Evolutionary conservation across 1,140 invertebrate species (phyloP).

Genomic region (Drosophila fuyamai): DNA sequence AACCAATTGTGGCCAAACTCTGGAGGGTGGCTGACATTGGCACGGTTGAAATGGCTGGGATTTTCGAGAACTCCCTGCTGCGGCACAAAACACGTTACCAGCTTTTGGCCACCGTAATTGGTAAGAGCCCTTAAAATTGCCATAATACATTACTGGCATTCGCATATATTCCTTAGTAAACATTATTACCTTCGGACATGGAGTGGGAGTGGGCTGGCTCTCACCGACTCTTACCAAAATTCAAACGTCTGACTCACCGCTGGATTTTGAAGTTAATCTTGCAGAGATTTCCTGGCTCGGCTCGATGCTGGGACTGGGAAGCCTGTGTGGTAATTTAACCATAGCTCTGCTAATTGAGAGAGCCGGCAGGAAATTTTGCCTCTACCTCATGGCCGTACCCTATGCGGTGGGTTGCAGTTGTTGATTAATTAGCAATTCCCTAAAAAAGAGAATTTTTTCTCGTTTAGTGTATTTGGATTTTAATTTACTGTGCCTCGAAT

Average conservation of each 20-base stretch:
- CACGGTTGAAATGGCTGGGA: conserved; percentile 24
- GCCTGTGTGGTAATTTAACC: conserved; percentile 69
- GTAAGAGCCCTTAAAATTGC: conserved; percentile 21
- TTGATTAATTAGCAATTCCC: background rate
- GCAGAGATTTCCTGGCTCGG: conserved; percentile 82
- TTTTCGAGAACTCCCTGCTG: conserved; percentile 42
- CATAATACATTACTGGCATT: no score
- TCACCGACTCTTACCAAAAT: conserved; percentile 80
- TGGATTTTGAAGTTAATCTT: conserved; percentile 64
- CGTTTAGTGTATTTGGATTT: conserved; percentile 70
- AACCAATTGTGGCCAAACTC: conserved; percentile 26
- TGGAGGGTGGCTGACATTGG: background rate
- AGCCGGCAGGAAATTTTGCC: conserved; percentile 85
- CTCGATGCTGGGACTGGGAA: conserved; percentile 76
- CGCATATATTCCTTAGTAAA: conserved; percentile 50
- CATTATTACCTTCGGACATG: conserved; percentile 85
- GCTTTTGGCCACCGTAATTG: conserved; percentile 66
- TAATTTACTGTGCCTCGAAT: conserved; percentile 80
- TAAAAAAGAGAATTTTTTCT: background rate
- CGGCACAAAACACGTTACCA: conserved; percentile 56
- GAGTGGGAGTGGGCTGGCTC: conserved; percentile 85
- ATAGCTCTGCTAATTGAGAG: conserved; percentile 80
- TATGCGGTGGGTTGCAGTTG: conserved; percentile 64
- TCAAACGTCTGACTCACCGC: conserved; percentile 52
- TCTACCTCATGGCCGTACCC: conserved; percentile 81